Evolutionary conservation across 2,113 vertebrate genomes (phyloP), one percentile per base, ranked within the genome.

Genomic region (Pholis gunnellus): DNA sequence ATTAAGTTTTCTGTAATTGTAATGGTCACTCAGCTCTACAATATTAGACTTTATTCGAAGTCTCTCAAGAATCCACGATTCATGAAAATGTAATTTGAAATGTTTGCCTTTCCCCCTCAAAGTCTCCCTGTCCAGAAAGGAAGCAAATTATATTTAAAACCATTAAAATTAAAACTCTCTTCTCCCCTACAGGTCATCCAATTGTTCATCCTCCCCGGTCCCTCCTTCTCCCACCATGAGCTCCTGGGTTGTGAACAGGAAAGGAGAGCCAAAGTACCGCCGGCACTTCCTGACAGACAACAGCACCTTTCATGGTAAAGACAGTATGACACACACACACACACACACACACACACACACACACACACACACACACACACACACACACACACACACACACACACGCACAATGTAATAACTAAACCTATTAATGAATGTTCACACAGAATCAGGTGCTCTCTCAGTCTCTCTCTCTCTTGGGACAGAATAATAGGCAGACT

Each of bases 261-360:
- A 92, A 78, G 94, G 84, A 79, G 93, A 95, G 17, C 93, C 97
- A 71, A 97, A 96, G 86, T 99, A 99, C 91, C 95, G 97, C 87
- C 85, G 97, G 29, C 98, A 99, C 92, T 99, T 99, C 92, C 93
- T 99, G 15, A 95, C 95, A 68, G 97, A 99, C 95, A 99, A 99
- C 84, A 95, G 97, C 6, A 92, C 84, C 36, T 98, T 97, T 91
- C 98, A 99, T 0, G 97, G 98, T 99, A 93, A 96, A 94, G 81
- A 56, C 59, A 60, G 29, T 60, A 17, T 57, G 29, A 27, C 14
- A 31, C 38, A 27, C 31, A 42, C 54, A 22, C 34, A 54, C 70
- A 25, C 25, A 48, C 25, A 29, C 56, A 59, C 25, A 29, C 31
- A 67, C 36, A 63, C 61, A 54, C 29, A 44, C 61, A 63, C 25